Evolutionary conservation across 2,113 vertebrate genomes (phyloP), one percentile per base, ranked within the genome.

Genomic region (Nymphicus hollandicus): DNA sequence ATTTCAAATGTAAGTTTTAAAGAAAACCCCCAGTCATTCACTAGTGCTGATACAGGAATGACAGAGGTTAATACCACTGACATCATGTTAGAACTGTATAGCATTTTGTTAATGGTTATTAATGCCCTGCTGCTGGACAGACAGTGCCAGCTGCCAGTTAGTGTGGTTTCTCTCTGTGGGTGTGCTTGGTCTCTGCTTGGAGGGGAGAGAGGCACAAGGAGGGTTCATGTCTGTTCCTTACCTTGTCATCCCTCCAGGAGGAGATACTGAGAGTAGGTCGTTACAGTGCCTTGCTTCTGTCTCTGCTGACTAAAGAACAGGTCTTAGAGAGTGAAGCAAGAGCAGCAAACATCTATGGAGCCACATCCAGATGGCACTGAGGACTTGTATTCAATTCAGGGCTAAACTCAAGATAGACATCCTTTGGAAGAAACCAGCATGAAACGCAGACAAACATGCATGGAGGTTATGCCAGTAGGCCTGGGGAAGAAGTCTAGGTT

Each of bases 51-150:
- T 89, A 27, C 66, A 73, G 88, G 88, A 88, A 76, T 89, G 91
- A 87, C 81, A 92, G 93, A 95, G 80, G 92, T 96, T 96, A 96
- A 96, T 91, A 56, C 88, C 68, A 18, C 82, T 97, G 94, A 96
- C 87, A 96, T 97, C 84, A 96, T 90, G 61, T 50, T 96, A 94
- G 93, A 95, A 85, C 69, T 80, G 74, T 72, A 79, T 47, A 86
- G 88, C 71, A 56, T 96, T 96, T 91, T 91, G 72, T 94, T 95
- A 96, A 95, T 97, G 92, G 89, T 88, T 93, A 94, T 95, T 92
- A 96, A 91, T 95, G 95, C 89, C 86, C 82, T 58, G 79, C 96
- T 96, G 93, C 91, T 91, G 89, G 82, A 96, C 68, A 89, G 95
- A 95, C 91, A 94, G 89, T 95, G 81, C 86, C 96, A 97, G 95